Evolutionary conservation across 2,888 invertebrate genomes (phyloP).

Genomic region (Phlogophora meticulosa): DNA sequence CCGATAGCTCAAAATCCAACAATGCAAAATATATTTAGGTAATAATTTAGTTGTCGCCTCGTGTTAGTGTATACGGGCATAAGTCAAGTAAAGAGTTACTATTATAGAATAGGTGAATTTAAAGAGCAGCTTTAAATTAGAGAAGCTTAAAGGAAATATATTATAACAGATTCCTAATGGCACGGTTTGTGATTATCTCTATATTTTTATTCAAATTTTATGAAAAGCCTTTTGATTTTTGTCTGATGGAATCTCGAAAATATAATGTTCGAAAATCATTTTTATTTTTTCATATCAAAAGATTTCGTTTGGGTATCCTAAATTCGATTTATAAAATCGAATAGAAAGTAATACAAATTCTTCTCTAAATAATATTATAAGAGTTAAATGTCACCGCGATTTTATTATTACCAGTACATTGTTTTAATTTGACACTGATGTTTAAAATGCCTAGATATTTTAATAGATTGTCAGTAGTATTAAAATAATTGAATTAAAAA

Average conservation of each 20-base stretch:
- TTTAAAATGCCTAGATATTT: conserved; percentile 56
- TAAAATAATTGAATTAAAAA: conserved; percentile 50
- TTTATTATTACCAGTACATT: conserved; percentile 42
- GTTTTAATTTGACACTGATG: conserved; percentile 36
- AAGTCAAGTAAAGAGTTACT: conserved; percentile 67
- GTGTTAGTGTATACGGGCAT: too few relatives aligned
- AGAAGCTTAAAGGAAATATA: conserved; percentile 65
- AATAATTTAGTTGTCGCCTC: too few relatives aligned
- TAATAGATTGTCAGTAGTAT: conserved; percentile 60
- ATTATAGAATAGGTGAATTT: conserved; percentile 68
- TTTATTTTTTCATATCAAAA: conserved; percentile 5
- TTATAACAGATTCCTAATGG: conserved; percentile 58
- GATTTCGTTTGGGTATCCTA: neutral
- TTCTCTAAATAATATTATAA: conserved; percentile 10
- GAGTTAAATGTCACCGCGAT: conserved; percentile 28
- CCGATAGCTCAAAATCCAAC: too few relatives aligned
- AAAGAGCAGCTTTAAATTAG: conserved; percentile 73
- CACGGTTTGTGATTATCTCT: conserved; percentile 53
- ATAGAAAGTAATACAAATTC: neutral
- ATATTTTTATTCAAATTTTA: conserved; percentile 30
- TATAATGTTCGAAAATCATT: neutral
- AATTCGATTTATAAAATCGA: conserved; percentile 45
- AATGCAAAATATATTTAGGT: too few relatives aligned
- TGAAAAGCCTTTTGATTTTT: neutral
- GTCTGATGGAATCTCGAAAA: neutral